Percentiles rank a stretch among this genome's conserved stretches.
These are phyloP conservation scores for Clarias laeviceps DNA, from an alignment of 2,797 vertebrate species.

Conservation along the genomic window DNA sequence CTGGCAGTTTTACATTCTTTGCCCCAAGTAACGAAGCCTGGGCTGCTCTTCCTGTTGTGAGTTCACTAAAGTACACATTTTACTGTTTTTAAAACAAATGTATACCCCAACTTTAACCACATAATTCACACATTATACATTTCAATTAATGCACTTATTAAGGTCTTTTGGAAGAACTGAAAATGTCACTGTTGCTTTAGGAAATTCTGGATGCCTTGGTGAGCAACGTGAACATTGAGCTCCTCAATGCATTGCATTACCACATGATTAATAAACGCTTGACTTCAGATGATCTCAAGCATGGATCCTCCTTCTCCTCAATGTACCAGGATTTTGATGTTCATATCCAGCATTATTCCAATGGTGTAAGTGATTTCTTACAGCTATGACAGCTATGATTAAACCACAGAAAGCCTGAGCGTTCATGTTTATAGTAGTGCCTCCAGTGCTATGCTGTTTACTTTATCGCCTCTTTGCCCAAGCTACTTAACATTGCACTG, in stretches of 20 bases:
- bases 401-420: conserved; percentile 16
- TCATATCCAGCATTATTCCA: conserved; percentile 94
- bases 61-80: conserved; percentile 54
- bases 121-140: not conserved
- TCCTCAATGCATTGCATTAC: conserved; percentile 95
- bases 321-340: conserved; percentile 96
- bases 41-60: conserved; percentile 86
- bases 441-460: conserved; percentile 39
- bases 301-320: conserved; percentile 83
- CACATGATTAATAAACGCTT: conserved; percentile 92
- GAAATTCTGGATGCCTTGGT: conserved; percentile 96
- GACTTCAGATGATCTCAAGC: conserved; percentile 89
- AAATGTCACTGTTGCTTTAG: conserved; percentile 66
- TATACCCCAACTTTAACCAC: not conserved
- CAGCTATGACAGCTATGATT: not conserved
- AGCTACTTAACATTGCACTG: conserved; percentile 18
- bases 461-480: conserved; percentile 21
- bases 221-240: conserved; percentile 97
- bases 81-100: not conserved
- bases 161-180: not conserved
- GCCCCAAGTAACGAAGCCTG: conserved; percentile 96
- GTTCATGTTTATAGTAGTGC: conserved; percentile 41
- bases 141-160: not conserved
- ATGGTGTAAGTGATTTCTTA: conserved; percentile 79
- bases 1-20: conserved; percentile 95